Evolutionary conservation across 2,888 invertebrate species (phyloP).

Genomic region (Phorcus lineatus): DNA sequence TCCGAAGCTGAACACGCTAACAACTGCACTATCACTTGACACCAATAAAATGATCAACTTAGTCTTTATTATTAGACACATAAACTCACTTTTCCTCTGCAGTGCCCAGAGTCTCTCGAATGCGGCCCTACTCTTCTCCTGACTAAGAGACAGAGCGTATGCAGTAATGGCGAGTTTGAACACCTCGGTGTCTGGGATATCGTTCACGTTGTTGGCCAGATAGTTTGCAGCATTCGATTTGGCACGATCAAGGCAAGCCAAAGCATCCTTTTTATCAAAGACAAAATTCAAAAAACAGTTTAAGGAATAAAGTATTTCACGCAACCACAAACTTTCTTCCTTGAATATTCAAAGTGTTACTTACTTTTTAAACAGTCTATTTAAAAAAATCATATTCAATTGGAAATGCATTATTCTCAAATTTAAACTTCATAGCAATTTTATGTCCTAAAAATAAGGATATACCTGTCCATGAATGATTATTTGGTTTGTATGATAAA

Average conservation of each 20-base stretch:
- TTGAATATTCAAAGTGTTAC: too few species aligned
- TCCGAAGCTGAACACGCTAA: too few species aligned
- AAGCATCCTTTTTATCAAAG: conserved; percentile 54
- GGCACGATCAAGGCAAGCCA: conserved; percentile 60
- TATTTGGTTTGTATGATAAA: too few species aligned
- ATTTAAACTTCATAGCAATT: too few species aligned
- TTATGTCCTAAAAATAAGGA: too few species aligned
- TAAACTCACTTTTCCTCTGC: conserved; percentile 32
- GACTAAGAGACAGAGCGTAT: conserved; percentile 82
- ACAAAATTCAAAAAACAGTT: background rate
- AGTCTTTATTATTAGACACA: too few species aligned
- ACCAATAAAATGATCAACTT: too few species aligned
- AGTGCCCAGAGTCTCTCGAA: conserved; percentile 58
- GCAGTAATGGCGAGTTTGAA: conserved; percentile 92
- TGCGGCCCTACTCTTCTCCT: conserved; percentile 51
- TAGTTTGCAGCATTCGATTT: conserved; percentile 60
- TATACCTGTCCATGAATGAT: too few species aligned
- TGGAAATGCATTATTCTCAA: too few species aligned
- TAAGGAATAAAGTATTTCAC: background rate
- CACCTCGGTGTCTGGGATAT: conserved; percentile 78
- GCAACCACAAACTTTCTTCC: background rate
- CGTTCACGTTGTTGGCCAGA: conserved; percentile 50
- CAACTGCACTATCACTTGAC: too few species aligned
- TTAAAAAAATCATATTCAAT: too few species aligned
- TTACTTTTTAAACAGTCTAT: too few species aligned